Base-by-base conservation (phyloP, 2,113 vertebrate genomes). In the Nothocercus nigrocapillus region DNA sequence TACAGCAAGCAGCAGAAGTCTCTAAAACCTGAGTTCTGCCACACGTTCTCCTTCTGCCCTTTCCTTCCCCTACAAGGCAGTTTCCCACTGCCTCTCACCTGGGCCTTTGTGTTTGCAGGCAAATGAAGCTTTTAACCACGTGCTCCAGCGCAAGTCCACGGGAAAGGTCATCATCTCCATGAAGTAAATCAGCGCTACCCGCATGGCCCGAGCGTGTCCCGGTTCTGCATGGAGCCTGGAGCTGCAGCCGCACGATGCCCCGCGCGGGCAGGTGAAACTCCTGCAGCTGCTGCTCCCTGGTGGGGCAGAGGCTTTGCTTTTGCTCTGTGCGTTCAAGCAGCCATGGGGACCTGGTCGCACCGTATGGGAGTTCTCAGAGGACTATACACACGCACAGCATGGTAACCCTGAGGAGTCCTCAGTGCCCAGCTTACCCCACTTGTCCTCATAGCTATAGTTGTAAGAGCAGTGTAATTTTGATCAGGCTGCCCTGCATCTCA, bases 41-140 rank as follows among this genome's bases (percentile, higher is more conserved):
- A 9, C 3, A 2, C 10, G 8, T 77, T 69, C 40, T 95, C 20
- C 2, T 76, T 54, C 69, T 70, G 25, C 3, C 9, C 16, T 34
- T 54, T 49, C 62, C 47, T 49, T 28, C 58, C 36, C 36, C n/a
- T 34, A 22, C 64, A 84, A 67, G 70, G 14, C 66, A 34, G 7
- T 64, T 27, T 32, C 30, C 38, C 42, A 34, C 67, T 62, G n/a
- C 63, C 45, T 22, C n/a, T 11, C 7, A 67, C 6, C 30, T 3
- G 0, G 19, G 51, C 14, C 58, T 86, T 68, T 70, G 61, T 8
- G 10, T 63, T 32, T 95, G 73, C 81, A 97, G 86, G 25, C 93
- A 27, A 95, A 94, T 4, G 81, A 96, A 89, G 78, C 94, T 53
- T 97, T 96, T 81, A 86, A 16, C 70, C 82, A 68, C 3, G 56